phyloP scores from a whole-genome alignment of 2,888 invertebrate species.

The Leptopilina drosophilae region DNA sequence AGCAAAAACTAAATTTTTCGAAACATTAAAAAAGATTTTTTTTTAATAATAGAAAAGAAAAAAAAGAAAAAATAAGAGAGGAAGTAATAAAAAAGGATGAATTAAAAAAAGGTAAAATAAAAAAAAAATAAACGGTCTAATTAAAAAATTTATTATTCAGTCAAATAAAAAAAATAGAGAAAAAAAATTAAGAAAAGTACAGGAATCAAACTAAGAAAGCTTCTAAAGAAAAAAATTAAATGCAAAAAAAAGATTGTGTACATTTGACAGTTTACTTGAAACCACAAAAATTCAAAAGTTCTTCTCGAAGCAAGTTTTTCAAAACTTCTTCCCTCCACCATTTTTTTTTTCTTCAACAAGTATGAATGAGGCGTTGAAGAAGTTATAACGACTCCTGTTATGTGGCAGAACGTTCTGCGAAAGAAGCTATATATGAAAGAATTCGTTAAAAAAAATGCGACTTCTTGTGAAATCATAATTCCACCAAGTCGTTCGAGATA shows the following conservation, averaged over 20 bases:
- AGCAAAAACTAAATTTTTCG: no score
- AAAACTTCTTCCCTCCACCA: background rate
- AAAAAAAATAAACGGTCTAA: no score
- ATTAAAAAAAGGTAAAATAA: no score
- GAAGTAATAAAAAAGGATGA: no score
- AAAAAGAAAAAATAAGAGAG: no score
- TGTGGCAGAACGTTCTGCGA: slow-evolving; percentile 15
- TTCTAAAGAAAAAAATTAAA: no score
- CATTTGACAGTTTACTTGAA: slow-evolving; percentile 8
- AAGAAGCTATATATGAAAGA: slow-evolving; percentile 3
- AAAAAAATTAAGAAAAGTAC: no score
- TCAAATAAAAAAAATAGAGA: no score
- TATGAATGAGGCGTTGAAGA: slow-evolving; percentile 1
- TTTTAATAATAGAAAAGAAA: no score
- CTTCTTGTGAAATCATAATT: slow-evolving; percentile 33
- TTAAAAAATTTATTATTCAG: no score
- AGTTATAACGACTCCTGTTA: slow-evolving; percentile 37
- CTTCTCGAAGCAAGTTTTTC: background rate
- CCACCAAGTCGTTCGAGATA: slow-evolving; percentile 14
- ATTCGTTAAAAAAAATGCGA: slow-evolving; percentile 20
- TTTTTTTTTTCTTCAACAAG: background rate
- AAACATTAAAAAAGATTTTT: no score
- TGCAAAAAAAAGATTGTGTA: background rate
- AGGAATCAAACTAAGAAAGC: no score
- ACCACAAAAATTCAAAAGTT: slow-evolving; percentile 18